phyloP scores from a whole-genome alignment of 1,140 invertebrate species.

The Medauroidea extradentata region DNA sequence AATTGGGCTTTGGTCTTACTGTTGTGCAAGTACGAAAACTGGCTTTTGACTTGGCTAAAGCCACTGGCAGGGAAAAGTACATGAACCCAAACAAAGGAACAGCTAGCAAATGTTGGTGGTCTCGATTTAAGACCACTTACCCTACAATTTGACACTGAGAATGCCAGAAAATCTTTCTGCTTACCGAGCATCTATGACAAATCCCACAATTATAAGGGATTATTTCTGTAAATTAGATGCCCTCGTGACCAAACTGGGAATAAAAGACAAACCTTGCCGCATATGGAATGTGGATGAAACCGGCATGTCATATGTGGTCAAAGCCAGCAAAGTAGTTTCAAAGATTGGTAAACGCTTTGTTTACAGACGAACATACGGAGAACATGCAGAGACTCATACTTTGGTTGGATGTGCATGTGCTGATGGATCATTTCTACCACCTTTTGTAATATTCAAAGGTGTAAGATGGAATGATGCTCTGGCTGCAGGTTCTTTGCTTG shows the following conservation, averaged over 20 bases:
- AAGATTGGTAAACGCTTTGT: slow-evolving; percentile 2
- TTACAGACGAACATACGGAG: neutral
- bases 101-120: no score
- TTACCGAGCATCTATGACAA: neutral
- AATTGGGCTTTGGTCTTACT: no score
- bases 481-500: slow-evolving; percentile 32
- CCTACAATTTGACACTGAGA: no score
- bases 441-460: slow-evolving; percentile 43
- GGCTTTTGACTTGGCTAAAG: no score
- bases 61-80: no score
- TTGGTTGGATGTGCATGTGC: slow-evolving; percentile 39
- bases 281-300: slow-evolving; percentile 8
- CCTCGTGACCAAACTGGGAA: neutral
- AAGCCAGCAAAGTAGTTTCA: neutral
- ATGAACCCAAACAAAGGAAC: no score
- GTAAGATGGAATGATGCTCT: slow-evolving; percentile 32
- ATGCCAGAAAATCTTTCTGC: neutral
- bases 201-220: neutral
- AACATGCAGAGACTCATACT: slow-evolving; percentile 38
- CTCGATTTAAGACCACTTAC: no score
- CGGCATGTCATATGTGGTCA: neutral
- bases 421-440: slow-evolving; percentile 32
- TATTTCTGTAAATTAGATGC: slow-evolving; percentile 2
- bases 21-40: no score
- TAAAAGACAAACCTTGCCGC: neutral